Conservation (phyloP, 1,140 invertebrate genomes). For the Trichoplusia ni region DNA sequence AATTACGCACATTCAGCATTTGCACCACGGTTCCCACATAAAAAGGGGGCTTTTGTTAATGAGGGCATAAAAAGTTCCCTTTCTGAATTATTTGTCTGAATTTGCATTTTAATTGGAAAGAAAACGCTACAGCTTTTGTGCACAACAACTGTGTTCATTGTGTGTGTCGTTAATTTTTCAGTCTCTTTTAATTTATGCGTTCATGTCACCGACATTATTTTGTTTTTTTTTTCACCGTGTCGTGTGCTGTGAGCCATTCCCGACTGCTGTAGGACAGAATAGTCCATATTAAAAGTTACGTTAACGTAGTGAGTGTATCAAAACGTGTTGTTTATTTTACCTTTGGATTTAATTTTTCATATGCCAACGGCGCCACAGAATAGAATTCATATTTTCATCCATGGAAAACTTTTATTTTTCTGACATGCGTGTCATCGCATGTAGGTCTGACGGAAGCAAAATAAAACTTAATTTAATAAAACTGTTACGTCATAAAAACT, state of each 20-base stretch:
- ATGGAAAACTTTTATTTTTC: no score
- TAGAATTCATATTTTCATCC: no score
- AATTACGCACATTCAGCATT: conserved; percentile 50
- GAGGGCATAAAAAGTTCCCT: conserved; percentile 52
- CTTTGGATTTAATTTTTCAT: no score
- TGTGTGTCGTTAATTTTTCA: conserved; percentile 26
- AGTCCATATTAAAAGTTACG: no score
- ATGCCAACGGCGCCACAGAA: no score
- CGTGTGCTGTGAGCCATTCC: no score
- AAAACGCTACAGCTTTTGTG: conserved; percentile 44
- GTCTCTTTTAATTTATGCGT: not conserved
- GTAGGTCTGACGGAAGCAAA: no score
- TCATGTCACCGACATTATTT: no score
- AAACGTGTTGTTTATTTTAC: not conserved
- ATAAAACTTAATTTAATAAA: not conserved
- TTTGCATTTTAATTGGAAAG: conserved; percentile 58
- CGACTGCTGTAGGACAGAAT: no score
- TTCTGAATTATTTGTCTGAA: conserved; percentile 49
- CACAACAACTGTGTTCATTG: conserved; percentile 35
- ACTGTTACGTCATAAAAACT: not conserved
- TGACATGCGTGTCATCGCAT: no score
- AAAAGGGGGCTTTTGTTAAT: conserved; percentile 52
- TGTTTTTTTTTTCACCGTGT: no score
- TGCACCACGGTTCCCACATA: conserved; percentile 35
- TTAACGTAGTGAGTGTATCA: no score